Percentiles rank a stretch among this genome's conserved stretches.
Conservation (phyloP, 2,797 vertebrate genomes). For the Coendou prehensilis region DNA sequence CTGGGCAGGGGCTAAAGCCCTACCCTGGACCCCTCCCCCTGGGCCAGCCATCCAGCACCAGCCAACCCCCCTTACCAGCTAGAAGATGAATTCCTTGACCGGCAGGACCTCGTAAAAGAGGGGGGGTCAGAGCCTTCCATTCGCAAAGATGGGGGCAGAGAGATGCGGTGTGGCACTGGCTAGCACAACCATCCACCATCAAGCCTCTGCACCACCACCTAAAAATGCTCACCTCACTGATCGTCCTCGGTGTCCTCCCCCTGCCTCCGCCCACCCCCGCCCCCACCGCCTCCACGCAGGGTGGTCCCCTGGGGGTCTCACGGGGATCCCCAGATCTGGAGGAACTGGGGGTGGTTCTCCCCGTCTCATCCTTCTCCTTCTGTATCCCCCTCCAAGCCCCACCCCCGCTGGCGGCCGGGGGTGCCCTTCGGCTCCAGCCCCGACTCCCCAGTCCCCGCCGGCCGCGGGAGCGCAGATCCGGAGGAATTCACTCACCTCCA, state of each 20-base stretch:
- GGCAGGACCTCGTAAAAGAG: constrained; percentile 10
- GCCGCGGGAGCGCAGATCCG: neutral
- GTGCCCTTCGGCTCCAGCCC: neutral
- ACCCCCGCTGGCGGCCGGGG: constrained; percentile 57
- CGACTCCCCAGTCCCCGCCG: neutral
- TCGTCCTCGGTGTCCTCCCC: constrained; percentile 54
- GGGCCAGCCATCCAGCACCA: neutral
- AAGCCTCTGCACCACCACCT: constrained; percentile 71
- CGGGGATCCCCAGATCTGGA: constrained; percentile 56
- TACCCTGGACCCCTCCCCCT: constrained; percentile 33
- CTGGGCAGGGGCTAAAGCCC: neutral
- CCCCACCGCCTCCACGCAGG: neutral
- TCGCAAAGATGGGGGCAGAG: constrained; percentile 46
- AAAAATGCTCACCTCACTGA: constrained; percentile 63
- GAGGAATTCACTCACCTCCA: constrained; percentile 81
- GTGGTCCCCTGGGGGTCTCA: constrained; percentile 53
- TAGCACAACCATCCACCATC: constrained; percentile 43
- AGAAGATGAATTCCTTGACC: constrained; percentile 59
- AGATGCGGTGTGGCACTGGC: constrained; percentile 24
- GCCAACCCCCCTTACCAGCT: constrained; percentile 60
- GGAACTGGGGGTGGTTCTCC: constrained; percentile 7
- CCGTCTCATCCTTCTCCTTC: neutral
- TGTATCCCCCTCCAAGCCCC: constrained; percentile 27
- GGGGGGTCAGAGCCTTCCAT: neutral
- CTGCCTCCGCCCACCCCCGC: constrained; percentile 47